Evolutionary conservation across 2,888 invertebrate species (phyloP), one percentile per base, ranked within the genome.

Genomic region (Papilio protenor): DNA sequence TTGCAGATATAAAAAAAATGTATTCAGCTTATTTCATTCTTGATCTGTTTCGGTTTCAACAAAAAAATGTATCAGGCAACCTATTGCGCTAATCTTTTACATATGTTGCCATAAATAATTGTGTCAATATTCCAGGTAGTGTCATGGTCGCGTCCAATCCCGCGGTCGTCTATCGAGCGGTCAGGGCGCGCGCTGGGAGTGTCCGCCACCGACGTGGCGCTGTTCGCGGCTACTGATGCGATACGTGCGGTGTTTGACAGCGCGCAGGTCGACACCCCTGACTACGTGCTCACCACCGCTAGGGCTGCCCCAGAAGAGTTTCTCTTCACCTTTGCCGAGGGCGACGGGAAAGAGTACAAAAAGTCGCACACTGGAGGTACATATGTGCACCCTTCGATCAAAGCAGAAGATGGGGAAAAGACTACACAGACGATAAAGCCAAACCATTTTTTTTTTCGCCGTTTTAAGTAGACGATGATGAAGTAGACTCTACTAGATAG

Each of bases 71-170:
- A 33, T 33, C 33, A 33, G 5, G 33, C 33, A 33, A 33, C 33
- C 33, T 33, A 33, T 33, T 33, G 3, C 33, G 33, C 33, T 33
- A 33, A 4, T 33, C 33, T 33, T 33, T 33, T 33, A 2, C 33
- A 33, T 33, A 33, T 33, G 5, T 33, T 33, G 33, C 33, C 33
- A 33, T 33, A 27, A 27, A 27, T 33, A 33, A 33, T 33, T 33
- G 33, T n/a, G 57, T 23, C 21, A 16, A 16, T 8, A n/a, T 40
- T 52, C 14, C 78, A 94, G 94, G 96, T 96, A 1, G 96, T 96
- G 3, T 95, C 96, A 0, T 97, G 97, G 97, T 97, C 97, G 0
- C 95, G 96, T 0, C 95, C 96, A 0, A 95, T 97, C 0, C 92
- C 96, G 11, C 89, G 95, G 10, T 95, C 95, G 0, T 88, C 94